phyloP scores from a whole-genome alignment of 2,888 invertebrate species.

The Colostygia pectinataria region DNA sequence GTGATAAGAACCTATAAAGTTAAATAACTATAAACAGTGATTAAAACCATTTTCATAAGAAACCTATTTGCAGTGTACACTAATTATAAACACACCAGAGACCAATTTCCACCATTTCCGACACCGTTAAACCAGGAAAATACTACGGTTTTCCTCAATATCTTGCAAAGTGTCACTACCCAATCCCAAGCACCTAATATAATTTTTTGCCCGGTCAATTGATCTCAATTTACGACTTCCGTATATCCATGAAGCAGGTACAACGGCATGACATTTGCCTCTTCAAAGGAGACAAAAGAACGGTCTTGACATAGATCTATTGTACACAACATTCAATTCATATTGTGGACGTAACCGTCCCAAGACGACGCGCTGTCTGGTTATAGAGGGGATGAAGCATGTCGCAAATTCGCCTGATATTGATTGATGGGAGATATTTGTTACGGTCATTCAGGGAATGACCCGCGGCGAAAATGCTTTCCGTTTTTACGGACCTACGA shows the following conservation, averaged over 20 bases:
- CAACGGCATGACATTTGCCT: slow-evolving; percentile 52
- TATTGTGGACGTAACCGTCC: slow-evolving; percentile 53
- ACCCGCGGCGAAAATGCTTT: slow-evolving; percentile 27
- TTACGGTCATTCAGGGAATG: slow-evolving; percentile 41
- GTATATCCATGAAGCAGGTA: slow-evolving; percentile 34
- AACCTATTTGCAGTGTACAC: too few species aligned
- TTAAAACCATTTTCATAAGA: too few species aligned
- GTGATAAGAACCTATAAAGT: too few species aligned
- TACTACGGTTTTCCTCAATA: slow-evolving; percentile 1
- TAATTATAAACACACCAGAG: too few species aligned
- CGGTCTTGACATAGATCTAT: slow-evolving; percentile 69
- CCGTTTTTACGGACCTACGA: slow-evolving; percentile 18
- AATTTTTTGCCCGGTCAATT: slow-evolving; percentile 25
- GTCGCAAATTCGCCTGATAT: slow-evolving; percentile 50
- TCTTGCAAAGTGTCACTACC: neutral
- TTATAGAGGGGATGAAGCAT: slow-evolving; percentile 38
- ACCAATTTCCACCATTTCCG: too few species aligned
- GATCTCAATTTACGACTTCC: slow-evolving; percentile 36
- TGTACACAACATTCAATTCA: slow-evolving; percentile 52
- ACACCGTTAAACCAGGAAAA: neutral
- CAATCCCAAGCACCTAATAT: neutral
- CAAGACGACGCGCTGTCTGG: slow-evolving; percentile 41
- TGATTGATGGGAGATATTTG: slow-evolving; percentile 57
- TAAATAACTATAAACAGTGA: too few species aligned
- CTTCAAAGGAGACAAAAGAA: slow-evolving; percentile 58